Base-by-base conservation (phyloP, 2,888 invertebrate genomes). In the Hypercompe scribonia region DNA sequence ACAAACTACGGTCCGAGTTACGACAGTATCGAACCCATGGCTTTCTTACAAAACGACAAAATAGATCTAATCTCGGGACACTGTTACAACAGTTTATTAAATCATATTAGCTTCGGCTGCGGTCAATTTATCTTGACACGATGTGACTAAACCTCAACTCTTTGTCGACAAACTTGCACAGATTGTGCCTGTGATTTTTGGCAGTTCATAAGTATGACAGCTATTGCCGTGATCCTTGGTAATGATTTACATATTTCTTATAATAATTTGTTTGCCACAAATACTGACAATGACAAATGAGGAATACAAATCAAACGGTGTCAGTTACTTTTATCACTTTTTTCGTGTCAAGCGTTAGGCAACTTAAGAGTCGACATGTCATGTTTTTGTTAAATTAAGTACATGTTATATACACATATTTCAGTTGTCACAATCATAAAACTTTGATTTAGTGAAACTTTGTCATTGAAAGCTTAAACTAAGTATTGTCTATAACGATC, bases 101-200 rank as follows among this genome's bases (percentile, higher is more conserved):
- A 87, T 86, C 84, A 86, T 87, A 85, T 89, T 88, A 86, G 88
- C 81, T 85, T 83, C 89, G 85, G 86, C 85, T 86, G 85, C 78
- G 86, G 86, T 87, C 77, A 75, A 65, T 74, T 78, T 72, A 68
- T 77, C 73, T 84, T 80, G 85, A 80, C 83, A 82, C 79, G 76
- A 74, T 76, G 74, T 79, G 79, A 84, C 81, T 79, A 78, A 71
- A 81, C 79, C 71, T 70, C 33, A 46, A n/a, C 84, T 78, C 75
- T 80, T 78, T 83, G 76, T 74, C 68, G 54, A 46, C 72, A 50
- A 66, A 54, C 63, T 54, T 70, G 65, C 34, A 39, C 39, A 54
- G 65, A 70, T 73, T 73, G 54, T 65, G 36, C 71, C 70, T 75
- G 76, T 74, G 74, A 50, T 65, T 65, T n/a, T 34, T 34, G 54